Base-by-base conservation (phyloP, 2,797 vertebrate species). In the Protosalanx chinensis region DNA sequence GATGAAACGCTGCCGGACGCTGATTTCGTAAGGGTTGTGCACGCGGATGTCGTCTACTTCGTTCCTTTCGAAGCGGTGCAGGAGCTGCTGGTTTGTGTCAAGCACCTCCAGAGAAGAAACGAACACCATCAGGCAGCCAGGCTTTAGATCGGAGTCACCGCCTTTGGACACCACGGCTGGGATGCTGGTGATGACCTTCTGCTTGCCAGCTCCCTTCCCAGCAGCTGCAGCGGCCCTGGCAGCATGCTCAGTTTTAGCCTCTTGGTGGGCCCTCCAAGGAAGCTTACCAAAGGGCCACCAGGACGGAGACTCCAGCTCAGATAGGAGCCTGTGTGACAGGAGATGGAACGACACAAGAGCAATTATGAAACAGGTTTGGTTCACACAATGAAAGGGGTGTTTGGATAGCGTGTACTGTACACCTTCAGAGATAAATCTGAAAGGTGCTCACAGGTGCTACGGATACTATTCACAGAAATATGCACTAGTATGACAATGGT, bases 261-360 rank as follows among this genome's bases (percentile, higher is more conserved):
- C 92, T 62, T 81, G 71, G 0, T 93, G 90, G 0, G 27, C 78
- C 84, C 91, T 96, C 96, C 96, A 95, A 35, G 94, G 91, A n/a
- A 92, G 90, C 82, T 90, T 92, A 75, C 94, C 90, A 71, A 98
- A 98, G 0, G 96, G 96, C 97, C 97, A 98, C 97, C 97, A 99
- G 32, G 95, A 84, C 0, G 96, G 95, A 77, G 94, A 93, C 81
- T 99, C 98, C 8, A 99, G 91, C 78, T 96, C 92, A 0, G 92
- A 95, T 72, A 99, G 79, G 62, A 98, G 86, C 85, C 97, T 98
- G 85, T 56, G 51, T n/a, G 51, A 56, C 51, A 56, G 51, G 30
- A 86, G 0, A 83, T 6, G 73, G 27, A 76, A 76, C 53, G 4
- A 56, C 65, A 71, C 29, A 64, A 35, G 41, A 46, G 18, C 32